Percentiles rank a stretch among this genome's conserved stretches.
Evolutionary conservation across 2,113 vertebrate species (phyloP).

Genomic region (Sebastes fasciatus): DNA sequence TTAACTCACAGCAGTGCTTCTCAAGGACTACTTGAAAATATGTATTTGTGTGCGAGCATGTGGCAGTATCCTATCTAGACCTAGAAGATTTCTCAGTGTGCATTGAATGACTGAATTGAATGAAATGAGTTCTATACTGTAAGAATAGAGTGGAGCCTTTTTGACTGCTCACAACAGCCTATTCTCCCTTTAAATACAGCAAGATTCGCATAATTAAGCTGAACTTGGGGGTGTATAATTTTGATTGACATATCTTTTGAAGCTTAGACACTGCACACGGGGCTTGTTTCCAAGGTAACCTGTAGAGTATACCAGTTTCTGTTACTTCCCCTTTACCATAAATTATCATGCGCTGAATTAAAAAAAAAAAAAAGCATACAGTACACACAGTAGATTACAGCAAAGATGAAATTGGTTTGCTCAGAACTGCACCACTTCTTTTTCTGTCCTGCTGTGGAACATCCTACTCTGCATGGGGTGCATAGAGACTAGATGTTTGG

Average conservation of each 20-base stretch:
- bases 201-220: conserved; percentile 35
- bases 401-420: background rate
- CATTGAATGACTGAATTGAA: background rate
- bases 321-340: conserved; percentile 19
- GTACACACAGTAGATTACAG: background rate
- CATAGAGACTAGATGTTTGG: background rate
- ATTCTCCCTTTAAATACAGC: conserved; percentile 13
- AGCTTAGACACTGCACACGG: conserved; percentile 15
- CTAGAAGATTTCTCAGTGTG: background rate
- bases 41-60: background rate
- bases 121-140: background rate
- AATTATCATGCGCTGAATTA: background rate
- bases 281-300: conserved; percentile 70
- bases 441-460: background rate
- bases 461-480: background rate
- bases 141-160: background rate
- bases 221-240: conserved; percentile 9
- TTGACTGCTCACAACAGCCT: background rate
- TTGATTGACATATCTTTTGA: conserved; percentile 50
- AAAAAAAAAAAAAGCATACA: background rate
- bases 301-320: conserved; percentile 10
- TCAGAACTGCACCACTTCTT: background rate
- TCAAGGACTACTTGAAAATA: background rate
- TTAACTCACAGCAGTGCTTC: background rate
- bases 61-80: background rate